Conservation (phyloP, 1,140 invertebrate genomes). For the Euwallacea fornicatus region DNA sequence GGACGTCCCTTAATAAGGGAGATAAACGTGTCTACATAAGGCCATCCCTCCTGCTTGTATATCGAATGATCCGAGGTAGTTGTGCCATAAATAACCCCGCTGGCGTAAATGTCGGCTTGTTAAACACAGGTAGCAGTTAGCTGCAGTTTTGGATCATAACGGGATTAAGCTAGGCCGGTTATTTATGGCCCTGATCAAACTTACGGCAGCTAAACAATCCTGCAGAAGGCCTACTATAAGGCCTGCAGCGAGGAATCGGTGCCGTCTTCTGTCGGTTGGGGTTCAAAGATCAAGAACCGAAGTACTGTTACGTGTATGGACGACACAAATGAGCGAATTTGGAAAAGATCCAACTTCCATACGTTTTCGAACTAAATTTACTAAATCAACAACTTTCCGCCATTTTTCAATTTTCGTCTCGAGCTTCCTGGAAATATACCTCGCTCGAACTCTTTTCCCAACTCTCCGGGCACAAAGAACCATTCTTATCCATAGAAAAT, state of each 20-base stretch:
- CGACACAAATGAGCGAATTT: too few relatives aligned
- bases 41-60: constrained; percentile 21
- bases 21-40: constrained; percentile 18
- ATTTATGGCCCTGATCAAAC: constrained; percentile 52
- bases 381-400: too few relatives aligned
- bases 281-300: too few relatives aligned
- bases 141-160: constrained; percentile 49
- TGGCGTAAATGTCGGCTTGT: constrained; percentile 42
- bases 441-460: too few relatives aligned
- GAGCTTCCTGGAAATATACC: too few relatives aligned
- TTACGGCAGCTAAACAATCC: constrained; percentile 38
- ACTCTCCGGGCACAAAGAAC: too few relatives aligned
- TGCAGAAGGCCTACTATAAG: constrained; percentile 20
- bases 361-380: too few relatives aligned
- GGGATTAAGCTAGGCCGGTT: constrained; percentile 52
- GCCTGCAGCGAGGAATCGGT: constrained; percentile 6
- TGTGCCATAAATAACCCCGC: constrained; percentile 36
- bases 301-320: too few relatives aligned
- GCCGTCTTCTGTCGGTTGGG: too few relatives aligned
- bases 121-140: constrained; percentile 50
- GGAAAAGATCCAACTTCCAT: too few relatives aligned
- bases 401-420: too few relatives aligned
- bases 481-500: too few relatives aligned
- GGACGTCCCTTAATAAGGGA: neutral
- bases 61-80: constrained; percentile 23